Percentiles rank a stretch among this genome's conserved stretches.
These are phyloP conservation scores for Macrotis lagotis DNA, from an alignment of 2,113 vertebrate species.

Conservation along the genomic window DNA sequence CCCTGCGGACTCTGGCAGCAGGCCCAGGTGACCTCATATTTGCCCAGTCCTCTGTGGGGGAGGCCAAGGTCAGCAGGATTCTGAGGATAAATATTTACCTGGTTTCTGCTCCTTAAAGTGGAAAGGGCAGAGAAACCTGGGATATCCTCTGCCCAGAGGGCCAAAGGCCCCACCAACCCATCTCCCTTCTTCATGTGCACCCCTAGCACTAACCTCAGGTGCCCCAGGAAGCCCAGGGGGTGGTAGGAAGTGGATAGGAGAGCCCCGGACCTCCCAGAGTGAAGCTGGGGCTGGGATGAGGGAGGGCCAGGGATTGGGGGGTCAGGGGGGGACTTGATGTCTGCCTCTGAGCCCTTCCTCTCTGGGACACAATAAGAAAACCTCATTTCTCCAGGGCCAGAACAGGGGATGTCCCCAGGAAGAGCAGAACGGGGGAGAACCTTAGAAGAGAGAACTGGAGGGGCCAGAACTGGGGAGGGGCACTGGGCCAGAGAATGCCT, in stretches of 20 bases:
- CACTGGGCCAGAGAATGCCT: too few relatives aligned
- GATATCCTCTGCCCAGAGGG: slow-evolving; percentile 35
- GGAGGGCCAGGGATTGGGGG: background rate
- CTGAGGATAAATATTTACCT: slow-evolving; percentile 84
- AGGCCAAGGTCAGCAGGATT: slow-evolving; percentile 66
- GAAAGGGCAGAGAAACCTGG: slow-evolving; percentile 52
- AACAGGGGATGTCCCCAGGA: too few relatives aligned
- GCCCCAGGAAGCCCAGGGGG: background rate
- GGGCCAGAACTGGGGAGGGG: too few relatives aligned
- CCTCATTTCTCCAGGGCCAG: too few relatives aligned
- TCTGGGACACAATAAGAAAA: too few relatives aligned
- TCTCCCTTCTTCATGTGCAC: background rate
- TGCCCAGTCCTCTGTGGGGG: slow-evolving; percentile 74
- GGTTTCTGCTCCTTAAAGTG: slow-evolving; percentile 77
- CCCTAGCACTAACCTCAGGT: background rate
- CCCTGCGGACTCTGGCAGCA: background rate
- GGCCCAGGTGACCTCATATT: background rate
- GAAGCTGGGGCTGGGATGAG: background rate
- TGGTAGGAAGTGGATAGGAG: background rate
- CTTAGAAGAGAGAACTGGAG: too few relatives aligned
- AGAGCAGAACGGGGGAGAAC: too few relatives aligned
- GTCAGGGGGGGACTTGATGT: background rate
- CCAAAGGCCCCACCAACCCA: background rate
- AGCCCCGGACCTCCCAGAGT: background rate
- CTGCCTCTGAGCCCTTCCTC: background rate